Evolutionary conservation across 2,113 vertebrate genomes (phyloP).

Genomic region (Struthidea cinerea): DNA sequence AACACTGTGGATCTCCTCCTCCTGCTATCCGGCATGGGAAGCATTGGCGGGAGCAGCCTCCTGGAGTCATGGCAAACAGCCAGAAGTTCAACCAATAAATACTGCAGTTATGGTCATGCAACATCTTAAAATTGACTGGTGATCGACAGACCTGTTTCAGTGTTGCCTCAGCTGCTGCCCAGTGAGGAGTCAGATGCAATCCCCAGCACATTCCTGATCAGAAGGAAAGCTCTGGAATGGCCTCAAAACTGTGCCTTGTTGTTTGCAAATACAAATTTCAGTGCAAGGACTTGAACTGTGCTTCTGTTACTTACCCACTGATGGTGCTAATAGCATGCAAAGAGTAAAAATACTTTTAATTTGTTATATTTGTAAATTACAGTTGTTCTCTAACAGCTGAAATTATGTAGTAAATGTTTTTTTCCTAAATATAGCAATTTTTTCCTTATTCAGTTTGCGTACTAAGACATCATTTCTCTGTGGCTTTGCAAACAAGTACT

Average conservation of each 20-base stretch:
- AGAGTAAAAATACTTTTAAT: not conserved
- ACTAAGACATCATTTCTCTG: not conserved
- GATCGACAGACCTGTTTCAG: not conserved
- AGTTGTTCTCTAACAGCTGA: not conserved
- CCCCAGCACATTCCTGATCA: fast-evolving
- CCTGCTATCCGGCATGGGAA: not conserved
- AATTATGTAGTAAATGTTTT: not conserved
- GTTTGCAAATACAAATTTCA: not conserved
- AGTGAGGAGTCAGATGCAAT: fast-evolving
- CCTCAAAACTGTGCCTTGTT: fast-evolving
- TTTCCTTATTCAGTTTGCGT: not conserved
- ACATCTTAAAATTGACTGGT: not conserved
- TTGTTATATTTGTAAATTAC: not conserved
- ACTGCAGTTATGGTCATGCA: not conserved
- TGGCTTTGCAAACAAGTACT: not conserved
- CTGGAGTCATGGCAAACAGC: not conserved
- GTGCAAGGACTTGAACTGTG: not conserved
- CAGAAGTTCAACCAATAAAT: not conserved
- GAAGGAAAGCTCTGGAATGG: not conserved
- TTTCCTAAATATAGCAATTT: not conserved
- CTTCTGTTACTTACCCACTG: not conserved
- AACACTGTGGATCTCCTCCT: not conserved
- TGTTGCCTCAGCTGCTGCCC: not conserved
- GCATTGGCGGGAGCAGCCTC: not conserved
- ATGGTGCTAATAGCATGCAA: not conserved